These are phyloP conservation scores for Meiosimyza platycephala DNA, from an alignment of 2,888 invertebrate genomes.

Conservation along the genomic window DNA sequence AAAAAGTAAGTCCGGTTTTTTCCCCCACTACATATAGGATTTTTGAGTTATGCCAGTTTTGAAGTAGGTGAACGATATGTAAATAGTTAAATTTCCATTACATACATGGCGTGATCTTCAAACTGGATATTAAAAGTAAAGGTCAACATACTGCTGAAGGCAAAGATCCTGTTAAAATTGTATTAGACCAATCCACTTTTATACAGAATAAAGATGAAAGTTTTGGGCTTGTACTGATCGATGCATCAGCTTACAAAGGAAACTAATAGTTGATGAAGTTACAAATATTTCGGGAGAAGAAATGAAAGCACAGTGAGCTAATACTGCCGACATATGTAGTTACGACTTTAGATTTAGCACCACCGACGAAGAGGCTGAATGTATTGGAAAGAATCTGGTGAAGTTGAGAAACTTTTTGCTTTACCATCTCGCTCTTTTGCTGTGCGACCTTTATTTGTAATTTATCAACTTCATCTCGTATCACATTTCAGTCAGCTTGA, in stretches of 20 bases:
- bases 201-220: conserved; percentile 95
- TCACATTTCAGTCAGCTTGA: conserved; percentile 81
- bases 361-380: conserved; percentile 94
- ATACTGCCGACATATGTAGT: conserved; percentile 97
- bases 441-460: conserved; percentile 85
- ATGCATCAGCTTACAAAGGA: conserved; percentile 90
- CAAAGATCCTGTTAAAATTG: conserved; percentile 58
- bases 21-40: too few relatives aligned
- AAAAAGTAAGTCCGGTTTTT: too few relatives aligned
- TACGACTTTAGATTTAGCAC: conserved; percentile 94
- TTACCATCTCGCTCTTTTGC: conserved; percentile 90
- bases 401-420: conserved; percentile 95
- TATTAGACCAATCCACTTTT: conserved; percentile 83
- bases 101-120: too few relatives aligned
- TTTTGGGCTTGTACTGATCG: conserved; percentile 95
- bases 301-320: conserved; percentile 98
- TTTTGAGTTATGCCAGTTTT: too few relatives aligned
- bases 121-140: conserved; percentile 37
- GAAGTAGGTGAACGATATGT: too few relatives aligned
- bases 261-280: conserved; percentile 97
- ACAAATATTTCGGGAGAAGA: conserved; percentile 99
- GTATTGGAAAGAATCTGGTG: conserved; percentile 99
- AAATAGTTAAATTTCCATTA: too few relatives aligned
- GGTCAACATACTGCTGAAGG: conserved; percentile 37
- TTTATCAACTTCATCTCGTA: conserved; percentile 87